Conservation (phyloP, 2,888 invertebrate species). For the Drosophila antonietae region DNA sequence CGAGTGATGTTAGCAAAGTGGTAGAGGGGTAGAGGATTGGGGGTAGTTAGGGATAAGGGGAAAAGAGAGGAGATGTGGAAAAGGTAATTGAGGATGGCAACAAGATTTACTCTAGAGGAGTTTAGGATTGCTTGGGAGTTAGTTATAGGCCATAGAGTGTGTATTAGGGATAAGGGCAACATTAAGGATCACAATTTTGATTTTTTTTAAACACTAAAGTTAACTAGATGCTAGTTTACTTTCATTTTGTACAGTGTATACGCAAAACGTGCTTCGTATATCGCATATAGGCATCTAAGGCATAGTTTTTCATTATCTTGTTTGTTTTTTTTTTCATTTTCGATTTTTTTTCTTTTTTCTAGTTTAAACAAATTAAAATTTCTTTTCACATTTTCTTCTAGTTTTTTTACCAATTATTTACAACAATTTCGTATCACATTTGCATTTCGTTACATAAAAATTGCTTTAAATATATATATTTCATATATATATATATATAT, state of each 20-base stretch:
- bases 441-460: conserved; percentile 51
- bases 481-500: conserved; percentile 16
- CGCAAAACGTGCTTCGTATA: conserved; percentile 66
- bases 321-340: conserved; percentile 10
- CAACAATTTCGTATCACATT: conserved; percentile 78
- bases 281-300: conserved; percentile 77
- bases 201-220: conserved; percentile 63
- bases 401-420: conserved; percentile 73
- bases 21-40: background rate
- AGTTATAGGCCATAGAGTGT: background rate
- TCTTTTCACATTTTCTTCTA: conserved; percentile 5
- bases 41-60: background rate
- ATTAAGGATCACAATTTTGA: conserved; percentile 27
- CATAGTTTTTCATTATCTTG: conserved; percentile 57
- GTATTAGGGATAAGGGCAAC: background rate
- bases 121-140: background rate
- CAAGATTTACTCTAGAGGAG: background rate
- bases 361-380: conserved; percentile 47
- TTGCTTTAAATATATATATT: conserved; percentile 32
- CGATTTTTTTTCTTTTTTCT: conserved; percentile 14
- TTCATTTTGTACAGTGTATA: conserved; percentile 67
- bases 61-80: too few species aligned
- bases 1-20: conserved; percentile 3
- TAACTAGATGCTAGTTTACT: conserved; percentile 69
- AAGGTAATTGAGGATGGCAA: background rate